Evolutionary conservation across 2,888 invertebrate species (phyloP), one percentile per base, ranked within the genome.

Genomic region (Cryptophagus acutangulus): DNA sequence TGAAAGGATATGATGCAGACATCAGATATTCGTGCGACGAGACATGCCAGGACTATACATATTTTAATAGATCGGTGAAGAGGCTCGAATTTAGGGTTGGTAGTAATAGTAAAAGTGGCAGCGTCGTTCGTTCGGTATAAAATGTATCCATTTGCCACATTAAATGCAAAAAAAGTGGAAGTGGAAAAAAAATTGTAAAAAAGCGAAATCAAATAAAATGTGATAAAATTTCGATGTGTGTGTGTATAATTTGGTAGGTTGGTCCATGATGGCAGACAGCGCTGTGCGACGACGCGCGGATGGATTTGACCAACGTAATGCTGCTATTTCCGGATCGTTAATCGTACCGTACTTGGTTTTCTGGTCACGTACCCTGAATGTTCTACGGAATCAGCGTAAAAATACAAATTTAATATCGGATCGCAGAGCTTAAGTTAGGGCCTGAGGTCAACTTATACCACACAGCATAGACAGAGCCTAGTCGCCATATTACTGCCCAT

Each of bases 331-430:
- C 58, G 69, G 71, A 71, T 73, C 74, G 74, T 74, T 75, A 75
- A 75, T 74, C 73, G 74, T 66, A 63, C 63, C 62, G 58, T 63
- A 63, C 67, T 74, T 72, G 62, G 63, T 67, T 74, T 74, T 74
- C 74, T 63, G 63, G 69, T 74, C 75, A 75, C 75, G 75, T 74
- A 68, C 52, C 60, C 57, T 48, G 66, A 70, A 72, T 71, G 70
- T 71, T 72, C 72, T 70, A 72, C 71, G 72, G 75, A 75, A 75
- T 75, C 75, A 74, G 74, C 74, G 74, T 74, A 75, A 75, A 75
- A 75, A 75, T 75, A 75, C 74, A 75, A 75, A 75, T 75, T 75
- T 75, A 75, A 75, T 75, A 75, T 74, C 72, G 65, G 64, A 58
- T 61, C 59, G 60, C 58, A 60, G 62, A 60, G 62, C 61, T 60